Evolutionary conservation across 2,113 vertebrate species (phyloP).

Genomic region (Takifugu bimaculatus): DNA sequence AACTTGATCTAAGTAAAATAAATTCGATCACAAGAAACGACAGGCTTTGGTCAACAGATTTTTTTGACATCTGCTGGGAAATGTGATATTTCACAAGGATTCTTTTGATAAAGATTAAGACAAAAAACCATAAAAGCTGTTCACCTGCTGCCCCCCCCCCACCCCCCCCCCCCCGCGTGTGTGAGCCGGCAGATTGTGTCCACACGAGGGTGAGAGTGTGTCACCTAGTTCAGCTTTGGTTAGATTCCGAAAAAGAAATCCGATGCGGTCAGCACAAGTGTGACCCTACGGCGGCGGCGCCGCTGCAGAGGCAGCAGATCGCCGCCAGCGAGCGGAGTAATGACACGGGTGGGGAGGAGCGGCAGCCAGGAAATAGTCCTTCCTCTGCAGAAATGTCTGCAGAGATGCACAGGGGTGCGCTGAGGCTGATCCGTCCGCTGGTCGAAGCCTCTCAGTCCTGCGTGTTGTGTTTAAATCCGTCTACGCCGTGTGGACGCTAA

Average conservation of each 20-base stretch:
- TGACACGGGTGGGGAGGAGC: slow-evolving; percentile 31
- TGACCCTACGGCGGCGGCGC: slow-evolving; percentile 21
- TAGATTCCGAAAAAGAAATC: slow-evolving; percentile 15
- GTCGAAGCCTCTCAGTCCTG: neutral
- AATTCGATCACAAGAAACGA: too few relatives aligned
- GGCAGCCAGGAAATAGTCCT: slow-evolving; percentile 22
- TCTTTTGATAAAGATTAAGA: neutral
- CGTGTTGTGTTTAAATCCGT: neutral
- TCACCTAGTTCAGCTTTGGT: slow-evolving; percentile 17
- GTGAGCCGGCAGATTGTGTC: slow-evolving; percentile 1
- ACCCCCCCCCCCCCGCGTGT: too few relatives aligned
- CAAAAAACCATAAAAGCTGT: neutral
- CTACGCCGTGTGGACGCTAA: neutral
- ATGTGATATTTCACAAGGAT: neutral
- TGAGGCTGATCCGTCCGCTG: neutral
- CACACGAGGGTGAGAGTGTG: neutral
- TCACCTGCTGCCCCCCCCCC: too few relatives aligned
- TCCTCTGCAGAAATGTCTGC: slow-evolving; percentile 14
- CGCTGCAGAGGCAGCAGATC: slow-evolving; percentile 29
- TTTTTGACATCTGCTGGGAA: neutral
- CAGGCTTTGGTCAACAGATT: too few relatives aligned
- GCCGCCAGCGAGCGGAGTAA: slow-evolving; percentile 40
- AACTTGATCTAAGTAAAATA: too few relatives aligned
- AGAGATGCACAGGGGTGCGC: neutral
- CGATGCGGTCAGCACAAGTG: slow-evolving; percentile 46